These are phyloP conservation scores for Anas platyrhynchos DNA, from an alignment of 2,113 vertebrate species.

Conservation along the genomic window DNA sequence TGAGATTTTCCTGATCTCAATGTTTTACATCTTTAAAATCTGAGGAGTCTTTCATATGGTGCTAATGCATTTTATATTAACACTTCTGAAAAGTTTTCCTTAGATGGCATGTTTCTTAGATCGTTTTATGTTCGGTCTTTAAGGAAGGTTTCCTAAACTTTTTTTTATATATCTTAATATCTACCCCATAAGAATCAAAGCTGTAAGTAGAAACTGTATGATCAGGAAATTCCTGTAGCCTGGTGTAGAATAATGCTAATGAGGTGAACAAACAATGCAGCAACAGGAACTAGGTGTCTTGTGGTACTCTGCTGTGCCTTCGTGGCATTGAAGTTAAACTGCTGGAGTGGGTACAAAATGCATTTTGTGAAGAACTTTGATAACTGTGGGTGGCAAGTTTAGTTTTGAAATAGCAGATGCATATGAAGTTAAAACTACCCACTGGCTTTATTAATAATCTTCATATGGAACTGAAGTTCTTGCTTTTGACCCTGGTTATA, in stretches of 20 bases:
- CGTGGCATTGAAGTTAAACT: constrained; percentile 37
- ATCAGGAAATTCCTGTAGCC: constrained; percentile 31
- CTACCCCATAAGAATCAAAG: constrained; percentile 34
- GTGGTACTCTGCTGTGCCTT: constrained; percentile 11
- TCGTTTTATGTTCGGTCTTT: constrained; percentile 49
- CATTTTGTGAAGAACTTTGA: constrained; percentile 57
- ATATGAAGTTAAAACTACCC: constrained; percentile 59
- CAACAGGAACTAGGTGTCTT: constrained; percentile 48
- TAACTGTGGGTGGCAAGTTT: constrained; percentile 38
- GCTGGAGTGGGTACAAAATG: constrained; percentile 13
- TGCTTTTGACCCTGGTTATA: background rate
- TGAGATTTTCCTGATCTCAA: constrained; percentile 39
- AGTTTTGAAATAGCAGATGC: background rate
- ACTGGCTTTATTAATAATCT: constrained; percentile 58
- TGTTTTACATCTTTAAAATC: constrained; percentile 41
- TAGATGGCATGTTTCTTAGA: constrained; percentile 21
- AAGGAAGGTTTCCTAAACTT: constrained; percentile 8
- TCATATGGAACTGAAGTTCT: constrained; percentile 24
- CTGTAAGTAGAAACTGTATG: constrained; percentile 15
- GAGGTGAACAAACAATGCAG: constrained; percentile 47
- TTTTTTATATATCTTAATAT: constrained; percentile 18
- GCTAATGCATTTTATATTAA: constrained; percentile 50
- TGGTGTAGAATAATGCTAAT: background rate
- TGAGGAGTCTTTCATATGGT: constrained; percentile 29
- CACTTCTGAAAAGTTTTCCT: constrained; percentile 56